Conservation (phyloP, 2,888 invertebrate species). For the Drosophila macrothrix region DNA sequence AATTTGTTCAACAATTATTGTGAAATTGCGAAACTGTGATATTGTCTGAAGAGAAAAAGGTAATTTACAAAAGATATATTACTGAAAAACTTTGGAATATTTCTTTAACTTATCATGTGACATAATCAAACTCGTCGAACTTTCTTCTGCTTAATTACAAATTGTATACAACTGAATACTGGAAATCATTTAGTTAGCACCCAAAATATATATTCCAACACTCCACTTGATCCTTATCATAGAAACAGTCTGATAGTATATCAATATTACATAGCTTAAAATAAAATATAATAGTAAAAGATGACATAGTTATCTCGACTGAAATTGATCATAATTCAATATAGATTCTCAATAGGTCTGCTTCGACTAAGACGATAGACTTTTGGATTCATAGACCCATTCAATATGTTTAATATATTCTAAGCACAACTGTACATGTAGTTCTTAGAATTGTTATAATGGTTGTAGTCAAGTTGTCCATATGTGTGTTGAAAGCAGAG, state of each 20-base stretch:
- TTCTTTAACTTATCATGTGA: neutral
- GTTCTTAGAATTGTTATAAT: neutral
- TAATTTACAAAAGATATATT: constrained; percentile 28
- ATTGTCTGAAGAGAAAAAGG: constrained; percentile 30
- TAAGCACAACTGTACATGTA: neutral
- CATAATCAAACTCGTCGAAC: neutral
- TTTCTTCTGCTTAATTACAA: neutral
- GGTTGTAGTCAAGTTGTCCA: neutral
- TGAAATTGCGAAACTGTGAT: constrained; percentile 43
- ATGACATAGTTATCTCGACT: neutral
- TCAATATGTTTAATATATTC: neutral
- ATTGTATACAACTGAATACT: neutral
- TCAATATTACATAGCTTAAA: neutral
- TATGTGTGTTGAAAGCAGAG: neutral
- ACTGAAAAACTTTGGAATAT: neutral
- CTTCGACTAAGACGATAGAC: neutral
- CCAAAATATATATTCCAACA: neutral
- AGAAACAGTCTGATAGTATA: neutral
- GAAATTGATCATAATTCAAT: neutral
- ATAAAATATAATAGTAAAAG: no score
- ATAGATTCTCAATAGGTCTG: neutral
- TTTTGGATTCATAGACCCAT: neutral
- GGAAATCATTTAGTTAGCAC: no score
- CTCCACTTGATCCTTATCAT: neutral
- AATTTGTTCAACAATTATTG: constrained; percentile 24